Percentiles rank a stretch among this genome's conserved stretches.
Conservation (phyloP, 1,140 invertebrate genomes). For the Phymorhynchus buccinoides region DNA sequence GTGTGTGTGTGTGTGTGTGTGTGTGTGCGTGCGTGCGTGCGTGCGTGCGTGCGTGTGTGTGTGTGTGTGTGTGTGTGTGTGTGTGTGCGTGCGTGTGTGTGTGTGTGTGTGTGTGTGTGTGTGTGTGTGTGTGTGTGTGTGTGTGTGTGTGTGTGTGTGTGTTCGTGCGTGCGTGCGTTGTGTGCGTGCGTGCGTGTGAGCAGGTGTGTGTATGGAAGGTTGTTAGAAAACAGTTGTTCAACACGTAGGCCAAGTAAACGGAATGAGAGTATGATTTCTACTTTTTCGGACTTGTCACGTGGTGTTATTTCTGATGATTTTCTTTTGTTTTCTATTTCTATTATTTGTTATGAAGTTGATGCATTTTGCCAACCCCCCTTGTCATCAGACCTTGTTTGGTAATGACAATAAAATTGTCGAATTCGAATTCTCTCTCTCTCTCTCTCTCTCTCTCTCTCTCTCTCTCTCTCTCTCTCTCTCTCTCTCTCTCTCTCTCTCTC, state of each 20-base stretch:
- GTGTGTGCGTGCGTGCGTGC: not conserved
- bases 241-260: too few relatives aligned
- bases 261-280: too few relatives aligned
- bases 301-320: too few relatives aligned
- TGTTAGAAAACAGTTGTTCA: too few relatives aligned
- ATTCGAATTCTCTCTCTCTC: not conserved
- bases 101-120: too few relatives aligned
- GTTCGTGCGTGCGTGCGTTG: not conserved
- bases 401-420: too few relatives aligned
- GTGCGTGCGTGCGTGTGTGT: slow-evolving; percentile 1
- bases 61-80: slow-evolving; percentile 11
- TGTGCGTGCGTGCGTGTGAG: too few relatives aligned
- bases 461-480: not conserved
- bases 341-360: not conserved
- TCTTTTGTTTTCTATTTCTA: too few relatives aligned
- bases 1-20: slow-evolving; percentile 6
- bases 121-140: slow-evolving; percentile 22
- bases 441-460: slow-evolving; percentile 14
- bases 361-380: too few relatives aligned
- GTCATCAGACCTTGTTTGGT: too few relatives aligned
- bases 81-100: not conserved
- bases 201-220: too few relatives aligned
- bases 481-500: not conserved
- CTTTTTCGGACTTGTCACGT: too few relatives aligned
- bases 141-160: not conserved